phyloP scores from a whole-genome alignment of 2,888 invertebrate species.

The Stenodera caucasica region DNA sequence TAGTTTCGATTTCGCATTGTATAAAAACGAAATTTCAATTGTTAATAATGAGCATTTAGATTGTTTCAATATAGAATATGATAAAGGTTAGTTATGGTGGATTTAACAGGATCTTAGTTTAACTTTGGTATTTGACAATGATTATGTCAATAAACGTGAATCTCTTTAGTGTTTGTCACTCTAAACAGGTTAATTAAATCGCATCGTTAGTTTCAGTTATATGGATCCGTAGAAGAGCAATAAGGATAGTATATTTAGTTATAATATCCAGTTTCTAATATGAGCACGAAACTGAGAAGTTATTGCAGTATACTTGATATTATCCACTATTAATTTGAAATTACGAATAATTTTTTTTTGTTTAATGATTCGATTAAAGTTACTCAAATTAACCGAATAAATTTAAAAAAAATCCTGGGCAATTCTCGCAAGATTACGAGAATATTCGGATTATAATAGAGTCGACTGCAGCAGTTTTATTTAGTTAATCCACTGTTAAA shows the following conservation, averaged over 20 bases:
- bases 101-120: neutral
- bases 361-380: too few species aligned
- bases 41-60: neutral
- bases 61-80: too few species aligned
- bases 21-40: too few species aligned
- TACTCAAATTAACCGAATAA: too few species aligned
- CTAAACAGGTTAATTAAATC: constrained; percentile 4
- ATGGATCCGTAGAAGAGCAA: neutral
- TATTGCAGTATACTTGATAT: neutral
- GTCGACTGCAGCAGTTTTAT: neutral
- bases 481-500: neutral
- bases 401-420: too few species aligned
- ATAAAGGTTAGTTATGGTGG: neutral
- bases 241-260: neutral
- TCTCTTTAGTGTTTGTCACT: neutral
- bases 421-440: neutral
- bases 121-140: neutral
- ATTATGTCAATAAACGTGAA: neutral
- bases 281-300: constrained; percentile 1
- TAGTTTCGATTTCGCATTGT: too few species aligned
- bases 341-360: neutral
- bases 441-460: neutral
- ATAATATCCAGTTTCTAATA: neutral
- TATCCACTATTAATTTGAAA: neutral
- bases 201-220: constrained; percentile 1